A percentile compares a stretch with the other conserved stretches of the same genome.
Evolutionary conservation across 2,113 vertebrate genomes (phyloP).

Genomic region (Leptobrachium ailaonicum): DNA sequence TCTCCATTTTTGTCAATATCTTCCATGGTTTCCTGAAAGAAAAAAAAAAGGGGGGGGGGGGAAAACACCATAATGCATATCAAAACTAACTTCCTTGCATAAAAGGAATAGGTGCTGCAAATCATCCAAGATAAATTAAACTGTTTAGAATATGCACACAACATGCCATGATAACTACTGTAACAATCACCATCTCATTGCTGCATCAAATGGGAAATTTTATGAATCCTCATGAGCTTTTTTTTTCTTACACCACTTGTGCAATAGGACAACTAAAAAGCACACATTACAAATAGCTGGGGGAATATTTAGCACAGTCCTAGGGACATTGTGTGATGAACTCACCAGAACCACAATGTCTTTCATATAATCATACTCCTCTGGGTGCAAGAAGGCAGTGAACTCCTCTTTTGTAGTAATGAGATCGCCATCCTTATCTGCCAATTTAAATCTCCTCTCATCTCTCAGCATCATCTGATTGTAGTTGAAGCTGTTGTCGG

Average conservation of each 20-base stretch:
- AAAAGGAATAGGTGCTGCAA: too few relatives aligned
- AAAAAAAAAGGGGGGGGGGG: not conserved
- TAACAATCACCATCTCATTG: too few relatives aligned
- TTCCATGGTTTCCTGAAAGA: constrained; percentile 86
- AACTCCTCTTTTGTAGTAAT: constrained; percentile 85
- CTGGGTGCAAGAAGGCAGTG: constrained; percentile 87
- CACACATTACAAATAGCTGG: not conserved
- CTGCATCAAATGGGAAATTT: too few relatives aligned
- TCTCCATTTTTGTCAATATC: constrained; percentile 92
- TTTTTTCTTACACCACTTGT: too few relatives aligned
- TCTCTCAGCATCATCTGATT: constrained; percentile 87
- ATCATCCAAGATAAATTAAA: too few relatives aligned
- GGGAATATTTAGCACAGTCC: too few relatives aligned
- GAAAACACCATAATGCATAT: too few relatives aligned
- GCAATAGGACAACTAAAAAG: too few relatives aligned
- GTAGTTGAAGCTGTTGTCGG: constrained; percentile 86
- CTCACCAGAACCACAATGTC: constrained; percentile 86
- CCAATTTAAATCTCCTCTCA: constrained; percentile 84
- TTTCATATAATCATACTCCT: constrained; percentile 91
- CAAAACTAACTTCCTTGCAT: too few relatives aligned
- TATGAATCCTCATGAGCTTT: too few relatives aligned
- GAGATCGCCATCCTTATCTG: constrained; percentile 78
- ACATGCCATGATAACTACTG: too few relatives aligned
- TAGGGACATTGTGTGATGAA: constrained; percentile 56
- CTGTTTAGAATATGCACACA: too few relatives aligned